These are phyloP conservation scores for Tethya wilhelma DNA, from an alignment of 37 sponge, comb jelly and placozoan genomes.

Conservation along the genomic window DNA sequence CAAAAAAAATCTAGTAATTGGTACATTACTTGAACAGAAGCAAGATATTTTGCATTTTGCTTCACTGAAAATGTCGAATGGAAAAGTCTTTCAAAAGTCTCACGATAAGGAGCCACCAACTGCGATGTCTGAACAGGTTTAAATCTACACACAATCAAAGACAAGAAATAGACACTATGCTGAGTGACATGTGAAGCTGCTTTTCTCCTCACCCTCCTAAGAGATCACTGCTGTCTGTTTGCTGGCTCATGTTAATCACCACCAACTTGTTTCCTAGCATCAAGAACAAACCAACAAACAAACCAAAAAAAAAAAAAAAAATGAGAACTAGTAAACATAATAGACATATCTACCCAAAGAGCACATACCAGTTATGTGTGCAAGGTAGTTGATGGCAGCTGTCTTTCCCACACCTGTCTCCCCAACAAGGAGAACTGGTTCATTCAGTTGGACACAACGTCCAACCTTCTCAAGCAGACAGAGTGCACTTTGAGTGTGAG, in stretches of 20 bases:
- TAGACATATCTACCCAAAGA: neutral
- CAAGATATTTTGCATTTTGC: slow-evolving; percentile 78
- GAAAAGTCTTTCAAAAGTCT: slow-evolving; percentile 82
- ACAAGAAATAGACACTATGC: neutral
- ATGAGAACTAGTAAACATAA: neutral
- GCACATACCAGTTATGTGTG: slow-evolving; percentile 67
- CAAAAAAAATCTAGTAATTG: neutral
- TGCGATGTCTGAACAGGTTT: slow-evolving; percentile 85
- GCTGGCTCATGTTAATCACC: slow-evolving; percentile 95
- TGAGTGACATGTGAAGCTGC: neutral
- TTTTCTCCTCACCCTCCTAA: slow-evolving; percentile 83
- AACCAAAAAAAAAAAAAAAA: neutral
- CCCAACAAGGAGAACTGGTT: slow-evolving; percentile 95
- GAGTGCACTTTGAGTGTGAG: slow-evolving; percentile 82
- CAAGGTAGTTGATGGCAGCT: slow-evolving; percentile 86
- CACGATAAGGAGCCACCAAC: slow-evolving; percentile 70
- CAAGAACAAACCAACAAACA: neutral
- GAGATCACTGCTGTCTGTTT: slow-evolving; percentile 92
- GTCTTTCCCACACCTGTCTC: slow-evolving; percentile 99
- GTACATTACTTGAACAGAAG: slow-evolving; percentile 71
- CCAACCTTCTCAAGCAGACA: slow-evolving; percentile 85
- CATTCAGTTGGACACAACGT: slow-evolving; percentile 81
- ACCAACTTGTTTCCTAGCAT: slow-evolving; percentile 79
- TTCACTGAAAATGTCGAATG: slow-evolving; percentile 82
- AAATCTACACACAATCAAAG: slow-evolving; percentile 53